phyloP scores from a whole-genome alignment of 1,140 invertebrate species.

The Gonioctena quinquepunctata region DNA sequence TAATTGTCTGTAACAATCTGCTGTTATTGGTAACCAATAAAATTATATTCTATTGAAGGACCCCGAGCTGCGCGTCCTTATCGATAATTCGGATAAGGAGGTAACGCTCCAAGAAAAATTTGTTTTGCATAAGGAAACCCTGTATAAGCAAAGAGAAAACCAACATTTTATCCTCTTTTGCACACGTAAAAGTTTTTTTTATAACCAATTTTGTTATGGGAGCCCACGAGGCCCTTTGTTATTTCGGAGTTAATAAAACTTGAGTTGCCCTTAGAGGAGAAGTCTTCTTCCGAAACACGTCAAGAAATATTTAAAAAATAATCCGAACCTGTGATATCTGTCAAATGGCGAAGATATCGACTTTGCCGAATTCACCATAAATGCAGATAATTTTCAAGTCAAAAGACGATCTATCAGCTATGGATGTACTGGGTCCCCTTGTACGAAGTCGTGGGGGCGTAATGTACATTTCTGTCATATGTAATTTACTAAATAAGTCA shows the following conservation, averaged over 20 bases:
- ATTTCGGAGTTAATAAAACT: background rate
- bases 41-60: too few relatives aligned
- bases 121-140: background rate
- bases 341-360: slow-evolving; percentile 19
- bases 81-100: too few relatives aligned
- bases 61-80: too few relatives aligned
- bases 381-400: slow-evolving; percentile 20
- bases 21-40: too few relatives aligned
- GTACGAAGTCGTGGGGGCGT: slow-evolving; percentile 29
- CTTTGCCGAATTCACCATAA: background rate
- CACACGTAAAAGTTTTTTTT: background rate
- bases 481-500: slow-evolving; percentile 44
- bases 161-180: background rate
- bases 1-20: too few relatives aligned
- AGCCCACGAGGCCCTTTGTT: background rate
- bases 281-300: slow-evolving; percentile 19
- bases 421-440: slow-evolving; percentile 44
- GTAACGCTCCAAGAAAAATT: background rate
- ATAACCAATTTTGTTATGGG: background rate
- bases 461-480: slow-evolving; percentile 41
- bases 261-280: background rate
- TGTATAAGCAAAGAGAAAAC: background rate
- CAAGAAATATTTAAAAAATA: slow-evolving; percentile 23
- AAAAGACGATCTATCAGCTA: slow-evolving; percentile 39
- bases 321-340: slow-evolving; percentile 32